These are phyloP conservation scores for Tetranychus urticae DNA, from an alignment of 1,140 invertebrate genomes.

Conservation along the genomic window DNA sequence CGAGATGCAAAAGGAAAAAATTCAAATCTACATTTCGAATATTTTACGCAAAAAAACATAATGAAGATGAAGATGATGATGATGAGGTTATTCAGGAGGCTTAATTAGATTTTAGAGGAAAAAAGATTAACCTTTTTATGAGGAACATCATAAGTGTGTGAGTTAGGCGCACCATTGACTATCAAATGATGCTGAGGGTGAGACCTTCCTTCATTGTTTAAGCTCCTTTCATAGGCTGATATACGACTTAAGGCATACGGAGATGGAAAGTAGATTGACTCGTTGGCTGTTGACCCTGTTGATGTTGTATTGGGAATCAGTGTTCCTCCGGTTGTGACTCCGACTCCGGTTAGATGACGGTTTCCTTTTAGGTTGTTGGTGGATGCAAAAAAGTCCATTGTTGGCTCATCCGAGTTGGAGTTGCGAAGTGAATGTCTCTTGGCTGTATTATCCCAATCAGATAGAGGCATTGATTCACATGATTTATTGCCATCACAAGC, in stretches of 20 bases:
- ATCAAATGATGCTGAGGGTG: slow-evolving; percentile 7
- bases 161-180: slow-evolving; percentile 8
- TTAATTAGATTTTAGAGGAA: neutral
- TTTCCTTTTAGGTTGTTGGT: no score
- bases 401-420: no score
- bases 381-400: no score
- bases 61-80: neutral
- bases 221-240: slow-evolving; percentile 1
- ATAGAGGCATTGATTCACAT: neutral
- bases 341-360: no score
- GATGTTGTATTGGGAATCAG: neutral
- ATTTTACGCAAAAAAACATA: no score
- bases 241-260: slow-evolving; percentile 11
- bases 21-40: no score
- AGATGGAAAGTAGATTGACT: slow-evolving; percentile 11
- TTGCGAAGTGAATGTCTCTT: neutral
- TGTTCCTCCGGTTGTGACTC: neutral
- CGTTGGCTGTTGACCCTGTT: neutral
- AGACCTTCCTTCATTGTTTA: slow-evolving; percentile 1
- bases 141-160: slow-evolving; percentile 12
- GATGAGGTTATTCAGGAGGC: neutral
- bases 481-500: neutral
- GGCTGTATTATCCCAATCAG: neutral
- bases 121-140: slow-evolving; percentile 1
- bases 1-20: no score